phyloP scores from a whole-genome alignment of 2,797 vertebrate genomes.

The Dendrocincla fuliginosa region DNA sequence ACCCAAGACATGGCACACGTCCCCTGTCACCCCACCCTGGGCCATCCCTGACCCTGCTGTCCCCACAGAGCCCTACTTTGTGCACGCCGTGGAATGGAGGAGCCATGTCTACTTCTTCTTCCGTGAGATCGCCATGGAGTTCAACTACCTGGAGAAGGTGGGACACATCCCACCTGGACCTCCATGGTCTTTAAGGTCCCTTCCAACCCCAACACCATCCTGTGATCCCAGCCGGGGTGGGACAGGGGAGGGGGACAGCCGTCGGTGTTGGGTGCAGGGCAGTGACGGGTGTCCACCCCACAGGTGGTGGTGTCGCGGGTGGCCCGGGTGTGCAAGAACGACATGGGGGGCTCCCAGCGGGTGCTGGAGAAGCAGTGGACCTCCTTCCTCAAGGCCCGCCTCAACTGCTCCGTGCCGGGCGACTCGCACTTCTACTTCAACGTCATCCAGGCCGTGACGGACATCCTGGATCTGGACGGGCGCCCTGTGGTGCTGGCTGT shows the following conservation, averaged over 20 bases:
- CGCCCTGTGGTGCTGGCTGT: conserved; percentile 89
- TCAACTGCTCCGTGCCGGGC: conserved; percentile 94
- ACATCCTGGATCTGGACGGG: conserved; percentile 88
- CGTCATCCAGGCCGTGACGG: conserved; percentile 91
- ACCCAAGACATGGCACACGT: rapidly evolving
- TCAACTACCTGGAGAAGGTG: conserved; percentile 97
- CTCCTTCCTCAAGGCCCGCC: conserved; percentile 92
- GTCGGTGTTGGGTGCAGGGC: rapidly evolving
- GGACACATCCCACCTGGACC: rapidly evolving
- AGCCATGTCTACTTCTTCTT: conserved; percentile 98
- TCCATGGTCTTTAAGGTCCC: rapidly evolving
- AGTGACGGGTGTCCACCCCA: rapidly evolving
- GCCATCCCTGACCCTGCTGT: not conserved
- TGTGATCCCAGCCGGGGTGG: rapidly evolving
- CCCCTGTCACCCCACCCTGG: not conserved
- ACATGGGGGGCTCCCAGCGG: conserved; percentile 90
- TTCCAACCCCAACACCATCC: rapidly evolving
- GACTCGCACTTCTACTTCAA: conserved; percentile 98
- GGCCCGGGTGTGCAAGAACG: conserved; percentile 91
- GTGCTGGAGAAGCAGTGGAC: conserved; percentile 98
- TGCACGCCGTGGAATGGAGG: conserved; percentile 92
- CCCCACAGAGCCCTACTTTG: conserved; percentile 89
- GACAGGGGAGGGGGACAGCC: rapidly evolving
- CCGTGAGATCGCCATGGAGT: conserved; percentile 96
- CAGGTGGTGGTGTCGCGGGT: conserved; percentile 94